These are phyloP conservation scores for Dryadula phaetusa DNA, from an alignment of 2,888 invertebrate species.

Conservation along the genomic window DNA sequence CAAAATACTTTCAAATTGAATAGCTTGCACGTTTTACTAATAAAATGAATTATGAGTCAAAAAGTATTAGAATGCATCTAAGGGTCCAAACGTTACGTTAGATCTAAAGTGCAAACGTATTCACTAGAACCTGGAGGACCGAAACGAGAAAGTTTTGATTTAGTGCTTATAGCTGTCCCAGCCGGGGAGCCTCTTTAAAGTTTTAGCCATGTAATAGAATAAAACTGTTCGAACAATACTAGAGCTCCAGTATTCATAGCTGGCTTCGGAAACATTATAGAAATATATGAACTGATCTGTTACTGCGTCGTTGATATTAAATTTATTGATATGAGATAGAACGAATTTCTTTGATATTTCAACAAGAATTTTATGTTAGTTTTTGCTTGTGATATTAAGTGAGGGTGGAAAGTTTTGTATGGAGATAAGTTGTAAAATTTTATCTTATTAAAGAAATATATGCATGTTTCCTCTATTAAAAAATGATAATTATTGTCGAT, in stretches of 20 bases:
- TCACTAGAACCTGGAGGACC: slow-evolving; percentile 69
- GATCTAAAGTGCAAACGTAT: slow-evolving; percentile 57
- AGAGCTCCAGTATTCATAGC: slow-evolving; percentile 68
- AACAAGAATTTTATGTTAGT: not conserved
- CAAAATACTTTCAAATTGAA: not conserved
- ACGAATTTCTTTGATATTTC: slow-evolving; percentile 60
- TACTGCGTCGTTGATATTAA: slow-evolving; percentile 61
- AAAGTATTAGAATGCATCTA: slow-evolving; percentile 17
- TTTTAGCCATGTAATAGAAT: slow-evolving; percentile 80
- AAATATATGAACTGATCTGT: slow-evolving; percentile 68
- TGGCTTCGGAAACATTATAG: slow-evolving; percentile 58
- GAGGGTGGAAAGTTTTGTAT: not conserved
- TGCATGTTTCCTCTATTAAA: not conserved
- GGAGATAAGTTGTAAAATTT: too few relatives aligned
- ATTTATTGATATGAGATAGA: slow-evolving; percentile 66
- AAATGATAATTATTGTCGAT: too few relatives aligned
- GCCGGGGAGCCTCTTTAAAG: slow-evolving; percentile 76
- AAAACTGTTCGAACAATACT: slow-evolving; percentile 78
- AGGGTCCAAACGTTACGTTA: slow-evolving; percentile 19
- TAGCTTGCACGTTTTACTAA: not conserved
- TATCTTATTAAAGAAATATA: not conserved
- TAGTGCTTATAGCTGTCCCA: slow-evolving; percentile 80
- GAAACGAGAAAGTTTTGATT: slow-evolving; percentile 81
- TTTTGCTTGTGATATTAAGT: not conserved
- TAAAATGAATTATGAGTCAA: not conserved